Percentiles rank a stretch among this genome's conserved stretches.
Evolutionary conservation across 2,888 invertebrate genomes (phyloP).

Genomic region (Pollenia griseotomentosa): DNA sequence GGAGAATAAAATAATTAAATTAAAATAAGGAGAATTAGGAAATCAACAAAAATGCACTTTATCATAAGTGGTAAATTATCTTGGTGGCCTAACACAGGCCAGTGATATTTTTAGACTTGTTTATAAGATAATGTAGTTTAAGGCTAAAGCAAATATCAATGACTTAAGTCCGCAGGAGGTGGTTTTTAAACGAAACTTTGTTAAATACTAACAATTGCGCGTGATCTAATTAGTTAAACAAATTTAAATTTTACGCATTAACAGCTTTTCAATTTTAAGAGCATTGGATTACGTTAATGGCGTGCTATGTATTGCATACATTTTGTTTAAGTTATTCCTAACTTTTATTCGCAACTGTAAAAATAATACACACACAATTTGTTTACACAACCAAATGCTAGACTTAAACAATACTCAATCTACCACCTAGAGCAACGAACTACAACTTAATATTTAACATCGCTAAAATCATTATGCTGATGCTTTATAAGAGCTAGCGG

Average conservation of each 20-base stretch:
- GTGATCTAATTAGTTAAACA: conserved; percentile 14
- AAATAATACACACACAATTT: conserved; percentile 28
- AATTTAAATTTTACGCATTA: conserved; percentile 8
- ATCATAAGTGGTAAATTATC: conserved; percentile 37
- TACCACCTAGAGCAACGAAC: conserved; percentile 49
- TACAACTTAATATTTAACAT: conserved; percentile 64
- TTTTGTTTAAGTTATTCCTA: not conserved
- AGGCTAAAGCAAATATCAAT: conserved; percentile 32
- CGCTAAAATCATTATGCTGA: conserved; percentile 54
- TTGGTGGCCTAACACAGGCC: conserved; percentile 26
- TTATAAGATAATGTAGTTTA: conserved; percentile 6
- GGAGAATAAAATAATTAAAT: conserved; percentile 18
- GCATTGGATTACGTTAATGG: conserved; percentile 36
- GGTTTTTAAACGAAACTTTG: conserved; percentile 46
- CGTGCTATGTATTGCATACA: not conserved
- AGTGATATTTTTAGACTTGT: conserved; percentile 16
- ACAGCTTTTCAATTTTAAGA: conserved; percentile 7
- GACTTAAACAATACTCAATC: conserved; percentile 28
- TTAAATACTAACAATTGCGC: conserved; percentile 5
- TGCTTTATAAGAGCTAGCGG: conserved; percentile 54
- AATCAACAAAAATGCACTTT: conserved; percentile 59
- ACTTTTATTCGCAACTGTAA: not conserved
- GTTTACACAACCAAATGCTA: conserved; percentile 56
- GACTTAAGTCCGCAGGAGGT: not conserved
- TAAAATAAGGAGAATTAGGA: conserved; percentile 38